Base-by-base conservation (phyloP, 2,797 vertebrate species). In the Chelidonichthys spinosus region DNA sequence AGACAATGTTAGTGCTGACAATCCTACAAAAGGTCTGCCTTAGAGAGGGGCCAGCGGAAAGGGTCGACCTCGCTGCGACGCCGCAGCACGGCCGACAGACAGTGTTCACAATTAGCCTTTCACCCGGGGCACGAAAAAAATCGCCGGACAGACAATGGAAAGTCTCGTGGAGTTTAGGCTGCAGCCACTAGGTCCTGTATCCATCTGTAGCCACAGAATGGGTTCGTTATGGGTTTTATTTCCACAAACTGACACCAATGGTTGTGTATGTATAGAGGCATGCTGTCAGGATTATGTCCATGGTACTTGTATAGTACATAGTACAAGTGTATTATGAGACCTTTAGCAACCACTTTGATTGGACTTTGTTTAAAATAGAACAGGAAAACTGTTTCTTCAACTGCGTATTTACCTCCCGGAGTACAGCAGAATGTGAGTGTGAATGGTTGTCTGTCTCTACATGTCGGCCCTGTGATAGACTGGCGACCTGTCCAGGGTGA, bases 1-100 rank as follows among this genome's bases (percentile, higher is more conserved):
- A 93, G 90, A 95, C 94, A 95, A 95, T 95, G 93, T 84, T 90
- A 93, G 64, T 94, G 95, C 95, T 95, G 94, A 95, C 94, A 74
- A 69, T 72, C 76, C 79, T 70, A 78, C 77, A 85, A 77, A 79
- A 81, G 62, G 43, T 63, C 68, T 76, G 84, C 84, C 87, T 89
- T 71, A 88, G 85, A 91, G 74, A 82, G 91, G 86, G 91, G 84
- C 90, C 90, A 78, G 78, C 76, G 32, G 74, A 90, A 71, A 92
- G 87, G 88, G 84, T 64, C 56, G 37, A 69, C 69, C 69, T 64
- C 33, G 36, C 82, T 76, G 76, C 60, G 65, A 79, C 63, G 58
- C 75, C 46, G 49, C 42, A 17, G 47, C 3, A 14, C 42, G 53
- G 63, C 47, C 39, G 37, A 61, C 74, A 75, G 63, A 69, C 87